Percentiles rank a stretch among this genome's conserved stretches.
These are phyloP conservation scores for Habroteleia sp. DNA, from an alignment of 2,888 invertebrate species.

Conservation along the genomic window DNA sequence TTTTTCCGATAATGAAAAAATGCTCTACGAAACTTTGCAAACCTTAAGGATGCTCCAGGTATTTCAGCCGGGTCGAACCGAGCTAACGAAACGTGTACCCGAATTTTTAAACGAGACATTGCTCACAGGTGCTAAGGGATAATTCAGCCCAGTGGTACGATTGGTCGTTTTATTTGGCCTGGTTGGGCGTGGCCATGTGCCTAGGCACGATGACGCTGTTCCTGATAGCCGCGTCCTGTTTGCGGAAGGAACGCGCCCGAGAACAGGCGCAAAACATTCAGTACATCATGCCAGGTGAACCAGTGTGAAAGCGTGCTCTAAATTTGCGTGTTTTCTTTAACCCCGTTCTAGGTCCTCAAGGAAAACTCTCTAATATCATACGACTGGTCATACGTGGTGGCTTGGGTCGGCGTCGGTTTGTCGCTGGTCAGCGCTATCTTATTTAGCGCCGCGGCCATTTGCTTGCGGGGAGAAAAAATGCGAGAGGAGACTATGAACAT, in stretches of 20 bases:
- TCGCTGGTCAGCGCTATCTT: slow-evolving; percentile 94
- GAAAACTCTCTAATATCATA: slow-evolving; percentile 92
- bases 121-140: slow-evolving; percentile 86
- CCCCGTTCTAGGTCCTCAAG: slow-evolving; percentile 87
- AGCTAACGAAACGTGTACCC: no score
- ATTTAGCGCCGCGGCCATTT: slow-evolving; percentile 96
- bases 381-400: slow-evolving; percentile 98
- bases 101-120: slow-evolving; percentile 14
- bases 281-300: slow-evolving; percentile 94
- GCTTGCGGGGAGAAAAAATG: slow-evolving; percentile 95
- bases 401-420: slow-evolving; percentile 97
- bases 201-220: slow-evolving; percentile 89
- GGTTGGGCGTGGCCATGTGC: slow-evolving; percentile 90
- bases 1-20: no score
- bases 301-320: slow-evolving; percentile 69
- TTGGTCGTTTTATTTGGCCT: slow-evolving; percentile 93
- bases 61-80: no score
- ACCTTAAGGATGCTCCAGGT: no score
- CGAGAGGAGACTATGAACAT: slow-evolving; percentile 97
- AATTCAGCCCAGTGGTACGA: slow-evolving; percentile 89
- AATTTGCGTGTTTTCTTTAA: slow-evolving; percentile 69
- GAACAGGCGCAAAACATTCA: slow-evolving; percentile 90
- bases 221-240: slow-evolving; percentile 90
- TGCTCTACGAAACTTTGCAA: no score
- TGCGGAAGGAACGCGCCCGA: slow-evolving; percentile 88